Conservation (phyloP, 2,113 vertebrate genomes). For the Petaurus breviceps region DNA sequence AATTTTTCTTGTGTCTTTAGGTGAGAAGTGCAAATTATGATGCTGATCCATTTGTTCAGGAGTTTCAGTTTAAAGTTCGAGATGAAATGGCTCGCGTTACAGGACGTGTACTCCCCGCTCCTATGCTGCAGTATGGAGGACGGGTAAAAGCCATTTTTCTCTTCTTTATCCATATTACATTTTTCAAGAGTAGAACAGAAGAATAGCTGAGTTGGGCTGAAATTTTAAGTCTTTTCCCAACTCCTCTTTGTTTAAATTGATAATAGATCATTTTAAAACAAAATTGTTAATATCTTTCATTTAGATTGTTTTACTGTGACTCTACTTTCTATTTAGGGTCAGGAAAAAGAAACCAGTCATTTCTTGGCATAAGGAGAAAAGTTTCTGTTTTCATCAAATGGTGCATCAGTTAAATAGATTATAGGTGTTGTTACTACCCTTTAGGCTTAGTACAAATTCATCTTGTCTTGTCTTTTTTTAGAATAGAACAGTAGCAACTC, state of each 20-base stretch:
- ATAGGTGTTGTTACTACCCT: neutral
- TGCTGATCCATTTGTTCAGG: slow-evolving; percentile 97
- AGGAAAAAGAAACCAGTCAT: neutral
- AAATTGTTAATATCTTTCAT: neutral
- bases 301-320: neutral
- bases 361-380: neutral
- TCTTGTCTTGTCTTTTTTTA: slow-evolving; percentile 76
- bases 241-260: slow-evolving; percentile 39
- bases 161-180: neutral
- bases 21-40: slow-evolving; percentile 99
- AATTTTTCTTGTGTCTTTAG: slow-evolving; percentile 79
- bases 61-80: slow-evolving; percentile 98
- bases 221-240: slow-evolving; percentile 52
- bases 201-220: neutral
- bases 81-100: slow-evolving; percentile 99
- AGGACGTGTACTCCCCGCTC: slow-evolving; percentile 96
- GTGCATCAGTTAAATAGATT: slow-evolving; percentile 42
- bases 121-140: slow-evolving; percentile 98
- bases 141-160: slow-evolving; percentile 87
- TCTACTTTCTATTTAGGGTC: neutral
- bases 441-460: slow-evolving; percentile 37
- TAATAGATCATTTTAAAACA: neutral
- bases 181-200: slow-evolving; percentile 26
- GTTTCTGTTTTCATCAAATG: neutral
- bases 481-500: slow-evolving; percentile 98